Evolutionary conservation across 2,113 vertebrate genomes (phyloP).

Genomic region (Platycercus adscitus): DNA sequence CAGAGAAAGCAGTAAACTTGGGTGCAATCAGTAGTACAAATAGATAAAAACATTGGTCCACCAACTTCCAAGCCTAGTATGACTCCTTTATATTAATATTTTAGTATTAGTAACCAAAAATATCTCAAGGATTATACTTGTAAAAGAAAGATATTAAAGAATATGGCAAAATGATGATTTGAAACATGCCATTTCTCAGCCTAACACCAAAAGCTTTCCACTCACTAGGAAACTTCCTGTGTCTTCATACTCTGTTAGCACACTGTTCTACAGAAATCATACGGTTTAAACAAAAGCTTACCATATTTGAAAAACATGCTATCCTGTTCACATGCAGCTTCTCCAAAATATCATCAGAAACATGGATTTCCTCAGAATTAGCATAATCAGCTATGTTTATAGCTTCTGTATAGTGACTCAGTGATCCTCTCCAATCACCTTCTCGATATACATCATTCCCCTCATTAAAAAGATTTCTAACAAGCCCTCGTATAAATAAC

Average conservation of each 20-base stretch:
- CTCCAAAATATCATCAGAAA: slow-evolving; percentile 84
- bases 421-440: slow-evolving; percentile 85
- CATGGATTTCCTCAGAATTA: slow-evolving; percentile 88
- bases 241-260: neutral
- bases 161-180: neutral
- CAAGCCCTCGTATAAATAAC: slow-evolving; percentile 91
- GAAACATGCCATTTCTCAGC: neutral
- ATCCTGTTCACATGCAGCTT: slow-evolving; percentile 93
- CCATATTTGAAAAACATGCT: slow-evolving; percentile 90
- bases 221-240: neutral
- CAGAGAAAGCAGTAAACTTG: neutral
- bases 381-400: slow-evolving; percentile 93
- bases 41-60: neutral
- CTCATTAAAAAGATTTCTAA: slow-evolving; percentile 93
- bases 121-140: neutral
- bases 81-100: neutral
- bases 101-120: neutral
- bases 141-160: neutral
- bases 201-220: neutral
- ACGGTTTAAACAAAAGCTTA: slow-evolving; percentile 55
- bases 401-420: slow-evolving; percentile 92
- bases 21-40: neutral
- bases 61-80: neutral
- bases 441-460: slow-evolving; percentile 93
- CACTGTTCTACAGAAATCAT: neutral